Conservation (phyloP, 2,797 vertebrate species). For the Vipera ursinii region DNA sequence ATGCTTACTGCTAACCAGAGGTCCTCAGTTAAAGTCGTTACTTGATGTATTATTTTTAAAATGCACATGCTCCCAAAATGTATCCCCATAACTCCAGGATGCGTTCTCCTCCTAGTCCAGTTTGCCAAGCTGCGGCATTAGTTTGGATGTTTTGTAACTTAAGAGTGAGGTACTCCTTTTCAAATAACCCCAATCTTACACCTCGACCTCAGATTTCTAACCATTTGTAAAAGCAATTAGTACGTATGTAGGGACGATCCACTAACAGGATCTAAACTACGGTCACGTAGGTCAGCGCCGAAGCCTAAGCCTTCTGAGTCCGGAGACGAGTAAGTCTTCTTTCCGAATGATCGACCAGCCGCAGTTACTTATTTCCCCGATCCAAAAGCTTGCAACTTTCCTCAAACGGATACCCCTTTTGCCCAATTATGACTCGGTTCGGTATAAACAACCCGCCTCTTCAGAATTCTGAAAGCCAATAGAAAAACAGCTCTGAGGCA, state of each 20-base stretch:
- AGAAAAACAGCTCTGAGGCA: accelerated
- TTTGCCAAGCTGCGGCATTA: not conserved
- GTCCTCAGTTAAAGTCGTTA: not conserved
- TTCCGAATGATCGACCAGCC: not conserved
- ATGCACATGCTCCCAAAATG: not conserved
- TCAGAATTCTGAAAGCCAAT: accelerated
- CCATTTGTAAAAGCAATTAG: not conserved
- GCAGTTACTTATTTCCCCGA: not conserved
- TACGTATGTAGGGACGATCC: not conserved
- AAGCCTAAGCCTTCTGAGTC: not conserved
- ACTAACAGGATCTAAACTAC: not conserved
- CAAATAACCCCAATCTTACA: not conserved
- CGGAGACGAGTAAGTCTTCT: not conserved
- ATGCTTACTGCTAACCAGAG: not conserved
- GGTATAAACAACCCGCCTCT: not conserved
- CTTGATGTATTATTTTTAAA: not conserved
- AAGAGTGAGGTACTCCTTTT: too few species aligned
- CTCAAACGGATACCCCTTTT: accelerated
- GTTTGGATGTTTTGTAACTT: not conserved
- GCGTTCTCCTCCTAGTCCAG: not conserved
- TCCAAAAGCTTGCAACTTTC: not conserved
- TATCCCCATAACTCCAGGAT: too few species aligned
- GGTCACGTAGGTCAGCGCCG: not conserved
- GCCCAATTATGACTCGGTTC: accelerated
- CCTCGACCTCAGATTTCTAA: not conserved